Base-by-base conservation (phyloP, 2,888 invertebrate species). In the Meandrusa payeni region DNA sequence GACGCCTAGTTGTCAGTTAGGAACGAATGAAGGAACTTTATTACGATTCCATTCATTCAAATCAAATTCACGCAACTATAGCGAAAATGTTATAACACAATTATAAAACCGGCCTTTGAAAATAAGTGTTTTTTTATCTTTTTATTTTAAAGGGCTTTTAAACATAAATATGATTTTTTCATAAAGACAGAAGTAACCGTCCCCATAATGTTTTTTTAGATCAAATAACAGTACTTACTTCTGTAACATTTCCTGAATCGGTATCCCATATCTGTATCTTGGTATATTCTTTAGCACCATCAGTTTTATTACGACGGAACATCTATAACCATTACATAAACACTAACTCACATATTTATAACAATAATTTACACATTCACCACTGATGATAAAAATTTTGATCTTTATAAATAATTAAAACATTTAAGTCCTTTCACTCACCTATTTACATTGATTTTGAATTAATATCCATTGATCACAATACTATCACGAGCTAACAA, bases 291-390 rank as follows among this genome's bases (percentile, higher is more conserved):
- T 62, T 59, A 51, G 34, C 50, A 13, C 48, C 54, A 51, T 63
- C 65, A 50, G 64, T 67, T 60, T 66, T 69, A 55, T 60, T 79
- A 54, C 80, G 67, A 45, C 81, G 81, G 55, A 70, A 72, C 82
- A 82, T 82, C 59, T 69, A 61, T 52, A 56, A 59, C 47, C 52
- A 50, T 37, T 17, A 3, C 7, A 1, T 11, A 24, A 32, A 40
- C 41, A 50, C 41, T 20, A 33, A 10, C 7, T 24, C 17, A 31
- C 15, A 15, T 12, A 11, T 17, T 17, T 11, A n/a, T 2, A 15
- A 10, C 9, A 23, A 24, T n/a, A n/a, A n/a, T n/a, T n/a, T n/a
- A n/a, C n/a, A n/a, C n/a, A n/a, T n/a, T n/a, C n/a, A n/a, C n/a
- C n/a, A n/a, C 22, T 23, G 23, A 23, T 4, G 7, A 4, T 5